Evolutionary conservation across 2,888 invertebrate genomes (phyloP).

Genomic region (Xestia rhomboidea): DNA sequence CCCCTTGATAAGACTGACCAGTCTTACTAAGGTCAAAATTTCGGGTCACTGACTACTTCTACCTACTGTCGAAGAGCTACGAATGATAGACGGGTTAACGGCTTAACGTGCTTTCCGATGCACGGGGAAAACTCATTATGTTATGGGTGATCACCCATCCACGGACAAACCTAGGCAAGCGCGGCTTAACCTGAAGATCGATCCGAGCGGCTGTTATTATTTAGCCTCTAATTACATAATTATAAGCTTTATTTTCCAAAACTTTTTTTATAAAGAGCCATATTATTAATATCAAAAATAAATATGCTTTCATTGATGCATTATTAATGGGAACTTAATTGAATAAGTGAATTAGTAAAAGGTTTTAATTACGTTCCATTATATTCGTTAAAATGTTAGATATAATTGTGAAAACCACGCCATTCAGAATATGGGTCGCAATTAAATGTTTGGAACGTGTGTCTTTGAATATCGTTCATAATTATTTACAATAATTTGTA

Average conservation of each 20-base stretch:
- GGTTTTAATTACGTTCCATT: conserved; percentile 37
- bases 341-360: conserved; percentile 40
- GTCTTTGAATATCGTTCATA: background rate
- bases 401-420: conserved; percentile 27
- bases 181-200: too few species aligned
- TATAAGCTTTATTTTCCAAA: background rate
- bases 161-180: too few species aligned
- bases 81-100: too few species aligned
- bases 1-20: too few species aligned
- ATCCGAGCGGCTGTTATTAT: too few species aligned
- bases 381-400: conserved; percentile 6
- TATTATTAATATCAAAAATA: conserved; percentile 4
- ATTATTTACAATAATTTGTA: background rate
- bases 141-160: too few species aligned
- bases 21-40: too few species aligned
- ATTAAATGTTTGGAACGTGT: background rate
- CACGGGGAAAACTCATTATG: too few species aligned
- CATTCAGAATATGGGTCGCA: background rate
- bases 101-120: too few species aligned
- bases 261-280: background rate
- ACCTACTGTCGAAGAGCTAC: too few species aligned
- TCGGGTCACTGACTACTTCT: too few species aligned
- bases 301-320: conserved; percentile 4
- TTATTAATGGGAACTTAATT: conserved; percentile 38
- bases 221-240: too few species aligned